Evolutionary conservation across 2,113 vertebrate species (phyloP).

Genomic region (Bambusicola thoracicus): DNA sequence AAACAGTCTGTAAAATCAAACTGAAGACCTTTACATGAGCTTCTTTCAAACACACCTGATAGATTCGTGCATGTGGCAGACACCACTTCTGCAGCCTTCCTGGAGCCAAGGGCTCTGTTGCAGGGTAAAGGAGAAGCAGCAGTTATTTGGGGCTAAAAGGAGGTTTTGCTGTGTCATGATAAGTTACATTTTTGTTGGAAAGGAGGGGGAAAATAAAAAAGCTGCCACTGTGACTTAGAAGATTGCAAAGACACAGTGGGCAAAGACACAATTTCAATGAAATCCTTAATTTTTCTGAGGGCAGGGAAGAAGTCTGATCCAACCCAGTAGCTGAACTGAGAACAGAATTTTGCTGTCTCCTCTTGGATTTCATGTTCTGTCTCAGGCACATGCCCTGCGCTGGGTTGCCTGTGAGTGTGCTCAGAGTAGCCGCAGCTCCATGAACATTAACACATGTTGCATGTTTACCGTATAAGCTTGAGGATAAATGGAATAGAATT

Average conservation of each 20-base stretch:
- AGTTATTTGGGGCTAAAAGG: background rate
- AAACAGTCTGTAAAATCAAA: background rate
- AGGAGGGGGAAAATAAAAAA: rapidly evolving
- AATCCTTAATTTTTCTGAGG: background rate
- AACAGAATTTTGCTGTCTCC: background rate
- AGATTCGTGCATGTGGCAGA: background rate
- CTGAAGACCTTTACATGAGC: background rate
- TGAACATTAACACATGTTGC: background rate
- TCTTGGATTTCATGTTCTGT: background rate
- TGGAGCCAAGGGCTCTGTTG: background rate
- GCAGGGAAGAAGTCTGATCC: background rate
- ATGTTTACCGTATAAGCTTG: background rate
- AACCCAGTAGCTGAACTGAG: background rate
- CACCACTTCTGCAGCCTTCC: background rate
- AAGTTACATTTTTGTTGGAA: background rate
- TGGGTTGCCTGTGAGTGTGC: background rate
- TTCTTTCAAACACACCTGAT: background rate
- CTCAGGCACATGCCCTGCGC: background rate
- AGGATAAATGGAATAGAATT: slow-evolving; percentile 42
- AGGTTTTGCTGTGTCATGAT: background rate
- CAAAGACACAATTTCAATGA: background rate
- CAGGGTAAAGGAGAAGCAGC: background rate
- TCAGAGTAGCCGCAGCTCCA: background rate
- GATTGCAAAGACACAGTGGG: background rate
- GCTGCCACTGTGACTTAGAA: background rate